phyloP scores from a whole-genome alignment of 1,140 invertebrate genomes.

The Ceratoteleas bidentatus region DNA sequence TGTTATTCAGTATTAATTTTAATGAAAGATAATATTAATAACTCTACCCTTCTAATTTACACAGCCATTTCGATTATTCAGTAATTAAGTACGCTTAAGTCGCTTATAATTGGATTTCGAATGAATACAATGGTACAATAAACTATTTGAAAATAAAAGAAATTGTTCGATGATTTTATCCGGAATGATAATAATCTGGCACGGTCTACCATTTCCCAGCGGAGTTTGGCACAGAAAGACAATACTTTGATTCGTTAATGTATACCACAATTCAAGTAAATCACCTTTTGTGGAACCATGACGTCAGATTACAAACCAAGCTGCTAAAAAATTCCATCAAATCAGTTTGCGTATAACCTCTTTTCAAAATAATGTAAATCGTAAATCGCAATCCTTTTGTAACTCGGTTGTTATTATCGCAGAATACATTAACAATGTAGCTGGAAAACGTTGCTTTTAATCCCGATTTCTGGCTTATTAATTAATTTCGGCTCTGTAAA shows the following conservation, averaged over 20 bases:
- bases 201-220: background rate
- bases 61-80: too few relatives aligned
- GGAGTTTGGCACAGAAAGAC: constrained; percentile 14
- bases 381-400: too few relatives aligned
- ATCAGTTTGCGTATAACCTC: background rate
- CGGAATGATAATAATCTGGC: constrained; percentile 11
- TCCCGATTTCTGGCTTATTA: too few relatives aligned
- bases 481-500: too few relatives aligned
- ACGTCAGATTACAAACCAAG: background rate
- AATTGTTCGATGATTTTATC: background rate
- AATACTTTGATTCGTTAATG: constrained; percentile 9
- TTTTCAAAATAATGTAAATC: background rate
- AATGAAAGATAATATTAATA: too few relatives aligned
- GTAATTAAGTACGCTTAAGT: too few relatives aligned
- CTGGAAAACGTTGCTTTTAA: too few relatives aligned
- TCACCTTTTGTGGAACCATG: constrained; percentile 7
- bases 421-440: too few relatives aligned
- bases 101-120: background rate
- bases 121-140: background rate
- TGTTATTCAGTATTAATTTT: too few relatives aligned
- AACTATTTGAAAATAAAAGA: constrained; percentile 1
- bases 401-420: too few relatives aligned
- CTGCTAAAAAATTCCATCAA: background rate
- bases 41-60: too few relatives aligned
- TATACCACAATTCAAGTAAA: constrained; percentile 6